phyloP scores from a whole-genome alignment of 2,113 vertebrate genomes.

The Emydura subglobosa region DNA sequence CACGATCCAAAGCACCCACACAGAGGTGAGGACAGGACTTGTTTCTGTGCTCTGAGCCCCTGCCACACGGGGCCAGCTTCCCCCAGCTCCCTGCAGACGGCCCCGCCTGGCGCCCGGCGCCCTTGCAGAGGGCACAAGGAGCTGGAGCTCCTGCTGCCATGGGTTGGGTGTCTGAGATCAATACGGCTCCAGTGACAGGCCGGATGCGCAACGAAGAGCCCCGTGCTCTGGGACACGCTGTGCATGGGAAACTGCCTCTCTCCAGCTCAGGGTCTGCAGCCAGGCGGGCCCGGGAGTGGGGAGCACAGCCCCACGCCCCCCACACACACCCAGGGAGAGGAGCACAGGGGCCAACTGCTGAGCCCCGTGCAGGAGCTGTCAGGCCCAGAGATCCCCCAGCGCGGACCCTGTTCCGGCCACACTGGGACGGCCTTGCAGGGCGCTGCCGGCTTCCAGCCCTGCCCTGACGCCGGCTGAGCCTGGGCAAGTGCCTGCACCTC shows the following conservation, averaged over 20 bases:
- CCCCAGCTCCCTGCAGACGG: no score
- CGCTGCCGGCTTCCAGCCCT: background rate
- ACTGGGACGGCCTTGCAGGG: background rate
- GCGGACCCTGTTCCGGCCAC: background rate
- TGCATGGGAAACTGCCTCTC: background rate
- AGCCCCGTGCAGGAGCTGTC: no score
- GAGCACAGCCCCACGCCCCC: background rate
- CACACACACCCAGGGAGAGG: background rate
- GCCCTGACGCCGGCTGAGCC: background rate
- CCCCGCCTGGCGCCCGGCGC: background rate
- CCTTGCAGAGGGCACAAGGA: background rate
- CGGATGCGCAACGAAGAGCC: fast-evolving
- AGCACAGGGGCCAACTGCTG: background rate
- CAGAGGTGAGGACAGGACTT: no score
- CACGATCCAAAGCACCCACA: no score
- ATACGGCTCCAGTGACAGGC: background rate
- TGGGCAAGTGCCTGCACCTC: background rate
- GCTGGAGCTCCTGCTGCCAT: background rate
- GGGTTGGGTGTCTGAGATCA: background rate
- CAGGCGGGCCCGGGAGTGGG: fast-evolving
- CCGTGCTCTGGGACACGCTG: background rate
- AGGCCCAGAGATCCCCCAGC: background rate
- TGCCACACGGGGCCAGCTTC: background rate
- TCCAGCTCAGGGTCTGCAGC: background rate
- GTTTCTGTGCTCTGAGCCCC: no score